These are phyloP conservation scores for Anas bernieri DNA, from an alignment of 2,797 vertebrate genomes.

Conservation along the genomic window DNA sequence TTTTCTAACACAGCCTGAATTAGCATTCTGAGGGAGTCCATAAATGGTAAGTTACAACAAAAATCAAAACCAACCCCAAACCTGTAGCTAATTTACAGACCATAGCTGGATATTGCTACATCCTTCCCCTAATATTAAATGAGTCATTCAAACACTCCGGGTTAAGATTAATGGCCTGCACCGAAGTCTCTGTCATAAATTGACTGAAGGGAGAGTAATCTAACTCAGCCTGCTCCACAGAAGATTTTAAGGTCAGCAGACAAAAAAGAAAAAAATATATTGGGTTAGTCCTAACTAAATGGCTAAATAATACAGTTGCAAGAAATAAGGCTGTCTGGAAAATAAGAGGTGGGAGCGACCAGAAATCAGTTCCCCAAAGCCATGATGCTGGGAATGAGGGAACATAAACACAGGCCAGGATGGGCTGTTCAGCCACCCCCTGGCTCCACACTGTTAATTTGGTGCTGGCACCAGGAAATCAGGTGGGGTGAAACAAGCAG, in stretches of 20 bases:
- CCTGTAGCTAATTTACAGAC: neutral
- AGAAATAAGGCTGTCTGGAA: neutral
- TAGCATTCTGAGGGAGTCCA: neutral
- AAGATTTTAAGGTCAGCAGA: neutral
- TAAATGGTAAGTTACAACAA: neutral
- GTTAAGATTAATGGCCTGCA: neutral
- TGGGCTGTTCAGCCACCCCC: neutral
- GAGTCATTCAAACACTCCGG: neutral
- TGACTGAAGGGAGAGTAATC: neutral
- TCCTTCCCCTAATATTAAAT: neutral
- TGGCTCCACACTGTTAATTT: neutral
- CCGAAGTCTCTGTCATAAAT: neutral
- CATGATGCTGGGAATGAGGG: neutral
- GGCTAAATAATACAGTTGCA: neutral
- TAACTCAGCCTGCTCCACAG: neutral
- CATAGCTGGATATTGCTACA: neutral
- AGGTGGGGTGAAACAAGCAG: neutral
- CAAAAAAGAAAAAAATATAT: neutral
- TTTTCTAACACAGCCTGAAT: neutral
- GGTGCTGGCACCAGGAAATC: neutral
- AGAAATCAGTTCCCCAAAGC: neutral
- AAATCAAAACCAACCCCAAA: neutral
- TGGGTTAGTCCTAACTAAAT: neutral
- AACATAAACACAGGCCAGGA: neutral
- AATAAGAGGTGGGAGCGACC: neutral